phyloP scores from a whole-genome alignment of 2,888 invertebrate genomes.

The Nysson spinosus region DNA sequence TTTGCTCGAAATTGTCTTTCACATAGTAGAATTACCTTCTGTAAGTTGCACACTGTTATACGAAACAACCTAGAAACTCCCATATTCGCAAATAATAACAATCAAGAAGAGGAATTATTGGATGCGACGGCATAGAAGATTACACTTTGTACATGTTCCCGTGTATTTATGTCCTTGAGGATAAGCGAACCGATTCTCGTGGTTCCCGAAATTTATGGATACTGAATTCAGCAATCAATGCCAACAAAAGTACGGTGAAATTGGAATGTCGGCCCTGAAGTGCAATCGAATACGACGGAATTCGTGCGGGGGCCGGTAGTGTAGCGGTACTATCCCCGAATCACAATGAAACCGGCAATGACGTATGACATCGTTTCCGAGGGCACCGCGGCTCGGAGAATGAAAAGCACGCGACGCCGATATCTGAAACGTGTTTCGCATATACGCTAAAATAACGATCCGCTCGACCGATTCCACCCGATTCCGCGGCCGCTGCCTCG shows the following conservation, averaged over 20 bases:
- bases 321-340: constrained; percentile 35
- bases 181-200: constrained; percentile 31
- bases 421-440: constrained; percentile 65
- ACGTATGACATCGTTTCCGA: constrained; percentile 58
- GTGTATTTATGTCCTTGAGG: constrained; percentile 2
- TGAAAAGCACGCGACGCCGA: constrained; percentile 63
- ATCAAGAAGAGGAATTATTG: too few species aligned
- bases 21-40: too few species aligned
- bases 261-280: constrained; percentile 49
- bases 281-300: constrained; percentile 45
- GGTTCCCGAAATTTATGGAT: constrained; percentile 41
- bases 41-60: too few species aligned
- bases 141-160: too few species aligned
- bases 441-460: constrained; percentile 62
- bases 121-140: not conserved
- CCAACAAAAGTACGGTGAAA: constrained; percentile 48
- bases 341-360: constrained; percentile 61
- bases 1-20: too few species aligned
- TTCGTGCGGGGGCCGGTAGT: constrained; percentile 37
- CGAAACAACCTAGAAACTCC: too few species aligned
- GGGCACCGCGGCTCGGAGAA: constrained; percentile 51
- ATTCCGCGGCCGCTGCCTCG: constrained; percentile 51
- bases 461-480: constrained; percentile 41
- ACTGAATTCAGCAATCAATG: constrained; percentile 40
- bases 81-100: too few species aligned